A percentile compares a stretch with the other conserved stretches of the same genome.
Evolutionary conservation across 2,113 vertebrate species (phyloP).

Genomic region (Antechinus flavipes): DNA sequence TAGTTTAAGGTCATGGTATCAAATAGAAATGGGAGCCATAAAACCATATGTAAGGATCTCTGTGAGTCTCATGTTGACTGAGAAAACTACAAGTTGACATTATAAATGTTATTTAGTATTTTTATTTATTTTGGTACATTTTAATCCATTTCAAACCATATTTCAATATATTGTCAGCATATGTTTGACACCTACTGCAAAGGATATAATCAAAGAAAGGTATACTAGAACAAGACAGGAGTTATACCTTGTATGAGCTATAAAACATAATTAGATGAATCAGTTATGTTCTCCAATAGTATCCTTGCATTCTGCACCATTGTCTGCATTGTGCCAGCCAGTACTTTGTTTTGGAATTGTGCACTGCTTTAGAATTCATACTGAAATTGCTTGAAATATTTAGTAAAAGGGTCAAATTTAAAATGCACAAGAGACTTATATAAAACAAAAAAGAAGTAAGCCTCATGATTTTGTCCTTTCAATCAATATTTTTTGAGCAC

Average conservation of each 20-base stretch:
- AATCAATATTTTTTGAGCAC: slow-evolving; percentile 3
- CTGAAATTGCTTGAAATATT: slow-evolving; percentile 26
- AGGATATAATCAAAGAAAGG: not conserved
- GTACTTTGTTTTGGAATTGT: slow-evolving; percentile 1
- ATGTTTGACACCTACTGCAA: not conserved
- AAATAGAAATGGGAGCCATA: not conserved
- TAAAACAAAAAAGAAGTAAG: not conserved
- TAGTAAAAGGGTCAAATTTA: not conserved
- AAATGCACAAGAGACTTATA: slow-evolving; percentile 34
- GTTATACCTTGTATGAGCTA: not conserved
- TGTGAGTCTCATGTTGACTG: not conserved
- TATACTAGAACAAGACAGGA: not conserved
- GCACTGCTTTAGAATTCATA: slow-evolving; percentile 13
- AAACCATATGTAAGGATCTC: not conserved
- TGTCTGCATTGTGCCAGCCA: not conserved
- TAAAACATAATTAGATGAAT: too few species aligned
- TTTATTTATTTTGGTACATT: not conserved
- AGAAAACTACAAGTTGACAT: not conserved
- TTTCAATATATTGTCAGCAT: not conserved
- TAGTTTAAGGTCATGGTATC: not conserved
- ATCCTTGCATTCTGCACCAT: not conserved
- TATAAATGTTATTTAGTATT: not conserved
- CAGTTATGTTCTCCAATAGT: too few species aligned
- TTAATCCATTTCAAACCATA: not conserved
- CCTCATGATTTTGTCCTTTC: not conserved